These are phyloP conservation scores for Labroides dimidiatus DNA, from an alignment of 2,797 vertebrate genomes.

Conservation along the genomic window DNA sequence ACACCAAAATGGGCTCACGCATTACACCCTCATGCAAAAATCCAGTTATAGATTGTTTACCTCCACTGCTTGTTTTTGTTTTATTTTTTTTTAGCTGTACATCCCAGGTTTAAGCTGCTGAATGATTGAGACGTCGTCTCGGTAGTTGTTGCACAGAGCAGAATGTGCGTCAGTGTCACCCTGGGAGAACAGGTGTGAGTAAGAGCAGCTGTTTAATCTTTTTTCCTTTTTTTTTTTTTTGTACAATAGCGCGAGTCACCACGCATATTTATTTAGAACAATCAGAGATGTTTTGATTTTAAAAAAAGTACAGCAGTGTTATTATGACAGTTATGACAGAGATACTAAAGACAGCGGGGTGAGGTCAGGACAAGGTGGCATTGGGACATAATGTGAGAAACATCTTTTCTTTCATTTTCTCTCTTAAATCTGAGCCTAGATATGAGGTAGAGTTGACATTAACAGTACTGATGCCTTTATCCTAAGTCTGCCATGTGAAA, in stretches of 20 bases:
- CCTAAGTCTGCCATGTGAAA: no score
- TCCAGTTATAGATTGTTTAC: constrained; percentile 59
- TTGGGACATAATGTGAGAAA: constrained; percentile 2
- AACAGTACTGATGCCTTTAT: background rate
- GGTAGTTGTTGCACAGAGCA: constrained; percentile 74
- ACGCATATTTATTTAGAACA: constrained; percentile 79
- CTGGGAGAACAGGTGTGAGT: constrained; percentile 86
- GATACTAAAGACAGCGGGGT: background rate
- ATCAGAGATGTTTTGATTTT: constrained; percentile 72
- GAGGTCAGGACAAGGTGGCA: background rate
- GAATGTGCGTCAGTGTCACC: constrained; percentile 84
- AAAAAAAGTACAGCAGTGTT: constrained; percentile 55
- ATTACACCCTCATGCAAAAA: constrained; percentile 47
- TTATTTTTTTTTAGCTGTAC: constrained; percentile 26
- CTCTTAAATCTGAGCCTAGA: background rate
- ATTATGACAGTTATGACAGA: constrained; percentile 48
- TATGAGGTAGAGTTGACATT: background rate
- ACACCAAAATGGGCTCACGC: constrained; percentile 46
- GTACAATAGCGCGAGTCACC: constrained; percentile 80
- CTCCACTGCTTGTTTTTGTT: constrained; percentile 47
- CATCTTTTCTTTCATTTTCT: background rate
- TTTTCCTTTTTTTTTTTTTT: constrained; percentile 64
- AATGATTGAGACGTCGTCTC: constrained; percentile 70
- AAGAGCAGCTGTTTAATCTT: constrained; percentile 86
- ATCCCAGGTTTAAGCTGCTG: constrained; percentile 55